phyloP scores from a whole-genome alignment of 2,797 vertebrate genomes.

The Manis pentadactyla region DNA sequence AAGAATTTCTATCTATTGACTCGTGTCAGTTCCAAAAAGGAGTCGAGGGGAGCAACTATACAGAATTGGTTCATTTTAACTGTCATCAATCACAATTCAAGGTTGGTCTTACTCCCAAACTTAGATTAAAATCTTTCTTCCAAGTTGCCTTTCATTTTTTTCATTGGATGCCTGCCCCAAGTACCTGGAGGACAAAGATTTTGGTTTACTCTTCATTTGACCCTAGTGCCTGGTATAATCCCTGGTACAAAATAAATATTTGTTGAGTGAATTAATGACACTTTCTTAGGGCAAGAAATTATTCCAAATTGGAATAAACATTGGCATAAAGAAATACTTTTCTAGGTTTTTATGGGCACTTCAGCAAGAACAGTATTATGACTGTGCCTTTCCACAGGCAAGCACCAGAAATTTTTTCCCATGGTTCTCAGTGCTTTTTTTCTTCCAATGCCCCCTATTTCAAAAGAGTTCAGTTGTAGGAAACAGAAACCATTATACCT shows the following conservation, averaged over 20 bases:
- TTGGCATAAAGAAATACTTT: not conserved
- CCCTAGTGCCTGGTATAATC: not conserved
- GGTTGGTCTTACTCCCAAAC: not conserved
- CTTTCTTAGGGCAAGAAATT: not conserved
- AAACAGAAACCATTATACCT: not conserved
- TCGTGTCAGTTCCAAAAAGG: not conserved
- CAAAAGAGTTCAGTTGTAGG: constrained; percentile 17
- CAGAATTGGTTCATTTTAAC: constrained; percentile 11
- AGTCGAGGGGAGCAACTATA: not conserved
- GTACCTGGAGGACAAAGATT: constrained; percentile 4
- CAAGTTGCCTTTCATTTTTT: not conserved
- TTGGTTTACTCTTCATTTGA: not conserved
- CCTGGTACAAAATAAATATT: not conserved
- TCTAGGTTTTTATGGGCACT: constrained; percentile 4
- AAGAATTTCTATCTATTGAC: not conserved
- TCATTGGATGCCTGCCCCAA: not conserved
- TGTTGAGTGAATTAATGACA: not conserved
- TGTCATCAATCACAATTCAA: constrained; percentile 38
- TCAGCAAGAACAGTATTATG: not conserved
- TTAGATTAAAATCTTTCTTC: constrained; percentile 50
- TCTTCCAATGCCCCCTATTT: not conserved
- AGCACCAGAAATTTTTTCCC: not conserved
- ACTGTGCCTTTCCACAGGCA: not conserved
- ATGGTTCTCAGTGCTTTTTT: not conserved
- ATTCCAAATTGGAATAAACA: constrained; percentile 1